Evolutionary conservation across 2,888 invertebrate species (phyloP).

Genomic region (Latrodectus elegans): DNA sequence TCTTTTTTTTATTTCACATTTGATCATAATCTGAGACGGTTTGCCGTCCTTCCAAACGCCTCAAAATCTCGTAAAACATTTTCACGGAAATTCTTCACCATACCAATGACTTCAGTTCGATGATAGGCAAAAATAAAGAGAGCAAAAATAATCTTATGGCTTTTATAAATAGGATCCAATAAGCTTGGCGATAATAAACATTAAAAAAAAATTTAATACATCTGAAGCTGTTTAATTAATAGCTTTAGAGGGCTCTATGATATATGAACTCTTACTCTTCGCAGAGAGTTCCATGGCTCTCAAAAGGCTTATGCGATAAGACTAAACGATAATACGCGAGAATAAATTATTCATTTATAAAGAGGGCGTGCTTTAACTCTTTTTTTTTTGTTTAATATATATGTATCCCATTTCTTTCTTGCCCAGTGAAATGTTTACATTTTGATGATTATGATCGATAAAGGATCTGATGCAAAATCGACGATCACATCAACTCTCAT

Average conservation of each 20-base stretch:
- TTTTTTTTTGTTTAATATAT: not conserved
- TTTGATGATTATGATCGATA: constrained; percentile 35
- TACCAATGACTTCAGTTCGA: too few relatives aligned
- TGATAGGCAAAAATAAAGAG: too few relatives aligned
- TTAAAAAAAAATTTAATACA: constrained; percentile 53
- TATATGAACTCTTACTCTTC: constrained; percentile 31
- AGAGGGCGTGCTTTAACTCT: not conserved
- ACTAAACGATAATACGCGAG: constrained; percentile 28
- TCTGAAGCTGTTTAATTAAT: constrained; percentile 23
- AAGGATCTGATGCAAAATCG: too few relatives aligned
- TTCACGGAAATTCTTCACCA: constrained; percentile 2
- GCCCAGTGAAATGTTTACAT: constrained; percentile 40
- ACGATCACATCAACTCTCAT: too few relatives aligned
- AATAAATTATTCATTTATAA: constrained; percentile 49
- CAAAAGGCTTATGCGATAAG: constrained; percentile 35
- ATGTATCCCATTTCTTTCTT: constrained; percentile 3
- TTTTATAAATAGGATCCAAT: constrained; percentile 44
- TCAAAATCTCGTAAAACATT: constrained; percentile 23
- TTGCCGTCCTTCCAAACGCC: constrained; percentile 4
- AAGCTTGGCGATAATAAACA: constrained; percentile 43
- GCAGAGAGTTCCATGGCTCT: not conserved
- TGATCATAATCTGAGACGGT: not conserved
- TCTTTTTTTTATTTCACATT: not conserved
- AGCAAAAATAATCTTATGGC: not conserved
- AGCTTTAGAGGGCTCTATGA: constrained; percentile 14